Conservation (phyloP, 2,797 vertebrate species). For the Meriones psammophilus region DNA sequence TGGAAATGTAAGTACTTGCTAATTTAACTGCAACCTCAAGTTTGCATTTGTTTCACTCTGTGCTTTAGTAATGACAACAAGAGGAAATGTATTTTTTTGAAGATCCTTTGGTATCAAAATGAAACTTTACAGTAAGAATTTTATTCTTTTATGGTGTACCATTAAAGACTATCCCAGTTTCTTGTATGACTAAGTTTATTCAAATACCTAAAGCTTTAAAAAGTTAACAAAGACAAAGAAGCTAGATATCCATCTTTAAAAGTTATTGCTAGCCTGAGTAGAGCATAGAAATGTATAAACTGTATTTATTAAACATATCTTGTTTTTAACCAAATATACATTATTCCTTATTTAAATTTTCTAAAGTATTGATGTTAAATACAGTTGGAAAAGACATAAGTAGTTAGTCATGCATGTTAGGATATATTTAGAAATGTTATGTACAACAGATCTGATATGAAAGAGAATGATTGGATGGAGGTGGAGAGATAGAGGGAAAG, state of each 20-base stretch:
- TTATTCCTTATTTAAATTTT: neutral
- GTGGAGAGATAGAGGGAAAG: no score
- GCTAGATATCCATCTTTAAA: neutral
- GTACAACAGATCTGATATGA: no score
- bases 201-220: neutral
- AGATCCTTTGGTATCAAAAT: neutral
- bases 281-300: neutral
- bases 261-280: neutral
- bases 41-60: neutral
- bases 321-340: neutral
- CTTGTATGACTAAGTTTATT: neutral
- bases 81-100: neutral
- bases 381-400: neutral
- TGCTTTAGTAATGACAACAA: neutral
- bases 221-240: neutral
- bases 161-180: neutral
- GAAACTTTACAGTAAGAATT: neutral
- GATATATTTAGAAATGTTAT: no score
- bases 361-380: neutral
- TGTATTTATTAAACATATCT: neutral
- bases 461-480: no score
- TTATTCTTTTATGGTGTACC: neutral
- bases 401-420: no score
- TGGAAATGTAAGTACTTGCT: neutral
- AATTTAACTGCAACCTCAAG: neutral